phyloP scores from a whole-genome alignment of 1,140 invertebrate genomes.

The Xylocopa sonorina region DNA sequence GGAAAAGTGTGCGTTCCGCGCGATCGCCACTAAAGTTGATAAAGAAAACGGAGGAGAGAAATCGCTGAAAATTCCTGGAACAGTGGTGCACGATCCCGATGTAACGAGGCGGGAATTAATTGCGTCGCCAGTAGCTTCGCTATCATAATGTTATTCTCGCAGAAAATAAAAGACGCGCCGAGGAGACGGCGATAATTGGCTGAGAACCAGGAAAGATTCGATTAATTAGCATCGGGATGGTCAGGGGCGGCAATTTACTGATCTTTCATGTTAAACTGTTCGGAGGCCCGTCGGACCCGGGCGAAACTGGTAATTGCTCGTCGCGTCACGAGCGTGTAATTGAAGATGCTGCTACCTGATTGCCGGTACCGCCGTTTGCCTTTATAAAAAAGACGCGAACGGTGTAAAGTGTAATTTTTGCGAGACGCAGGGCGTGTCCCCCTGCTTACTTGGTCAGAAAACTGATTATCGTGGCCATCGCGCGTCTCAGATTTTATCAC shows the following conservation, averaged over 20 bases:
- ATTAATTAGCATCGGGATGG: constrained; percentile 30
- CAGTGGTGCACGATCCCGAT: no score
- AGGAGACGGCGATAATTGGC: constrained; percentile 4
- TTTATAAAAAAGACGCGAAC: background rate
- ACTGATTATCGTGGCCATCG: no score
- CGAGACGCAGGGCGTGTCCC: background rate
- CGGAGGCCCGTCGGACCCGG: background rate
- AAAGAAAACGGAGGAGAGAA: no score
- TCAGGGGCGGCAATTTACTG: constrained; percentile 6
- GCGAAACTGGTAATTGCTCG: constrained; percentile 34
- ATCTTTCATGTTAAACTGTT: constrained; percentile 33
- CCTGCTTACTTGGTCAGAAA: no score
- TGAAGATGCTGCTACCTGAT: constrained; percentile 35
- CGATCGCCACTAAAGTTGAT: no score
- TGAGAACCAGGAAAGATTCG: background rate
- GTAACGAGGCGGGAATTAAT: no score
- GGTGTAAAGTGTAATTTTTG: constrained; percentile 2
- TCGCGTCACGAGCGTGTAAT: constrained; percentile 25
- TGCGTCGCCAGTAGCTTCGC: no score
- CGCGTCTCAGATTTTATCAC: no score
- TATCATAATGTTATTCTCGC: background rate
- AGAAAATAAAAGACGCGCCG: background rate
- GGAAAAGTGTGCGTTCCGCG: no score
- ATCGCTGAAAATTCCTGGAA: no score
- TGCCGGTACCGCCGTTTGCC: background rate